phyloP scores from a whole-genome alignment of 2,888 invertebrate genomes.

The Pterostichus madidus region DNA sequence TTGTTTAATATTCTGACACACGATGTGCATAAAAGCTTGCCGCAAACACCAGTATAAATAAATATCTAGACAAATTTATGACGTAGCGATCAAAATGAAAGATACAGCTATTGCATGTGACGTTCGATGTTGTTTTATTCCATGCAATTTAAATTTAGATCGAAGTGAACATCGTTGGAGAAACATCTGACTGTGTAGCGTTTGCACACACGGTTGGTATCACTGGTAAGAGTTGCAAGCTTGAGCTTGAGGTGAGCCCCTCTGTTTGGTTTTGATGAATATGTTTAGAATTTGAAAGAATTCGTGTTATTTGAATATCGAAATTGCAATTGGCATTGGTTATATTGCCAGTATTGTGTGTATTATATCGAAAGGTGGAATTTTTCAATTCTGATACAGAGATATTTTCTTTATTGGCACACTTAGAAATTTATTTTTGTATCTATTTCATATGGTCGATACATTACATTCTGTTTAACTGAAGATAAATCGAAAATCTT shows the following conservation, averaged over 20 bases:
- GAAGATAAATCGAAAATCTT: too few relatives aligned
- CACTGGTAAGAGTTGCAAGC: not conserved
- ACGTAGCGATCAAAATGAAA: conserved; percentile 25
- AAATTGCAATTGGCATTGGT: conserved; percentile 12
- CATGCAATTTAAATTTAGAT: conserved; percentile 53
- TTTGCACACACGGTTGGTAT: conserved; percentile 3
- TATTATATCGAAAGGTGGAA: conserved; percentile 1
- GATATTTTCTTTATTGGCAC: too few relatives aligned
- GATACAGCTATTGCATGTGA: conserved; percentile 32
- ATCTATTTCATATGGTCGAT: too few relatives aligned
- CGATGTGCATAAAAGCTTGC: not conserved
- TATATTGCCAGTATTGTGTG: not conserved
- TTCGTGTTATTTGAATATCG: conserved; percentile 5
- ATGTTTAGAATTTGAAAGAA: conserved; percentile 43
- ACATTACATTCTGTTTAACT: too few relatives aligned
- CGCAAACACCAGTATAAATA: not conserved
- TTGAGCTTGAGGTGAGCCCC: not conserved
- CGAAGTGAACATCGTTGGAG: conserved; percentile 40
- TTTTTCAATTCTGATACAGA: not conserved
- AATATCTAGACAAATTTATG: conserved; percentile 30
- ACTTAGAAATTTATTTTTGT: too few relatives aligned
- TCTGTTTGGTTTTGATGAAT: conserved; percentile 28
- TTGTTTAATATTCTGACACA: not conserved
- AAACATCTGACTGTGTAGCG: conserved; percentile 41
- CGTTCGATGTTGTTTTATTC: conserved; percentile 46